Conservation (phyloP, 2,113 vertebrate species). For the Neotoma lepida region DNA sequence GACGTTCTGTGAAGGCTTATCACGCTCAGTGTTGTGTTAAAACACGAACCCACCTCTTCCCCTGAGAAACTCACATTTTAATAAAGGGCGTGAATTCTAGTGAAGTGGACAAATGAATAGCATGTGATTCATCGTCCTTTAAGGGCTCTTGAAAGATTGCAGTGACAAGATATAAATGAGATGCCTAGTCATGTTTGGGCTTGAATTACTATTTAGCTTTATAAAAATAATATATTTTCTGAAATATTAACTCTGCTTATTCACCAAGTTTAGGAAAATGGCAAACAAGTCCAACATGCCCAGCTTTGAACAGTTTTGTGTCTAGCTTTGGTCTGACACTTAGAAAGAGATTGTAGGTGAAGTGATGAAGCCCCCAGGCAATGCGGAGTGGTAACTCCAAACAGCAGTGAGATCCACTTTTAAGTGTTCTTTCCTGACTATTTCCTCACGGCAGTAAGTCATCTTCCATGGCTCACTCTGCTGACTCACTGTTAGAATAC, state of each 20-base stretch:
- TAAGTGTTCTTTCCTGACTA: not conserved
- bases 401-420: not conserved
- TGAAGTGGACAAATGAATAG: not conserved
- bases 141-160: not conserved
- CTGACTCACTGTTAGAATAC: not conserved
- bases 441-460: not conserved
- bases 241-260: not conserved
- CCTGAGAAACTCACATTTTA: not conserved
- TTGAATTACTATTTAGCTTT: conserved; percentile 59
- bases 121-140: not conserved
- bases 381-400: not conserved
- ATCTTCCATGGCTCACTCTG: not conserved
- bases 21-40: not conserved
- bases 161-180: conserved; percentile 46
- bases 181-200: conserved; percentile 1
- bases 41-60: not conserved
- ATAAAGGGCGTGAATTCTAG: not conserved
- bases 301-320: not conserved
- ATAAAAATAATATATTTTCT: not conserved
- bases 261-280: conserved; percentile 15
- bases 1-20: not conserved
- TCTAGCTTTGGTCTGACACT: not conserved
- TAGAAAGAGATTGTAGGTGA: not conserved
- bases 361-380: fast-evolving
- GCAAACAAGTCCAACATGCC: not conserved